Evolutionary conservation across 2,797 vertebrate species (phyloP).

Genomic region (Diglossa cyanea): DNA sequence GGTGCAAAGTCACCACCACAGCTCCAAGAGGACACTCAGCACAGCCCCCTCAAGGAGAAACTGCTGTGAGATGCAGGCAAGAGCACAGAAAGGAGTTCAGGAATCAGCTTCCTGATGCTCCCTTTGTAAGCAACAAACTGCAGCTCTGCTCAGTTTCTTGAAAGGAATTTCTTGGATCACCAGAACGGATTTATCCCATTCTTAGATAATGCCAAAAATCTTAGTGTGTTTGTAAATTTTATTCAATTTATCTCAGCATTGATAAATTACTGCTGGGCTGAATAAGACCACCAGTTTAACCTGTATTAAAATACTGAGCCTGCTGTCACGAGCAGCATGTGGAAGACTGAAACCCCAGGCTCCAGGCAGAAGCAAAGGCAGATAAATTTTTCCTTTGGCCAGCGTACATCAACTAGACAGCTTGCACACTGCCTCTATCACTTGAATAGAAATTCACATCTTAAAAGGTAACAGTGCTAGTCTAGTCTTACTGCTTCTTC

Average conservation of each 20-base stretch:
- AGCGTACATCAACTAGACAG: background rate
- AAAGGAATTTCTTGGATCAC: background rate
- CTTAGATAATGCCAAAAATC: background rate
- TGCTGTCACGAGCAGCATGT: background rate
- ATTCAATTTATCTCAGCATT: background rate
- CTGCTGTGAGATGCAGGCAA: background rate
- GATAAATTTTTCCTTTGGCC: background rate
- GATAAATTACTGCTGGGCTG: background rate
- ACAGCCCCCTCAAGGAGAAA: background rate
- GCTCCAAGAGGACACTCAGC: background rate
- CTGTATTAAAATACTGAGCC: background rate
- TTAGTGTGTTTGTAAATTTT: background rate
- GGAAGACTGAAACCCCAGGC: background rate
- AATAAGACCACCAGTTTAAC: background rate
- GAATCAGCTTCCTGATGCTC: background rate
- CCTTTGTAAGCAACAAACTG: background rate
- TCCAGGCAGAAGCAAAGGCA: background rate
- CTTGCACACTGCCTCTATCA: background rate
- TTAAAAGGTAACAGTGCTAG: background rate
- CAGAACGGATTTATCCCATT: background rate
- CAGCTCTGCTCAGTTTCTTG: background rate
- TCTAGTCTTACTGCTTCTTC: background rate
- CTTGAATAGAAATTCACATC: accelerated
- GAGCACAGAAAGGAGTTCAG: background rate
- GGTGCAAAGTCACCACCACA: background rate